A percentile compares a stretch with the other conserved stretches of the same genome.
Conservation (phyloP, 1,140 invertebrate genomes). For the Elymnias hypermnestra region DNA sequence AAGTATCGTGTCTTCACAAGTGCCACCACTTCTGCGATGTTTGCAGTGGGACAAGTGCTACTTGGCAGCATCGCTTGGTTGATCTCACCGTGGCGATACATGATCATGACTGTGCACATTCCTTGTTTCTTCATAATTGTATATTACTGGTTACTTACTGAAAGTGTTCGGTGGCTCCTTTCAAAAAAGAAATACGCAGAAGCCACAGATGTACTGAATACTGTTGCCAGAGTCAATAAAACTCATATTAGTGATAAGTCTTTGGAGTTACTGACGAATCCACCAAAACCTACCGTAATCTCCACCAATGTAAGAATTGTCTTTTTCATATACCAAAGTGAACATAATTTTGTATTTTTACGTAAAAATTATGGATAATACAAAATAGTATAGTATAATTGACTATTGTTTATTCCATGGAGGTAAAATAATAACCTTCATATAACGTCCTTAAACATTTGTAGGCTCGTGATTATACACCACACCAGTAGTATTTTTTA, state of each 20-base stretch:
- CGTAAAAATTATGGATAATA: too few species aligned
- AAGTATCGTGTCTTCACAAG: slow-evolving; percentile 83
- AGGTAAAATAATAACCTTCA: too few species aligned
- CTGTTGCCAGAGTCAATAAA: slow-evolving; percentile 82
- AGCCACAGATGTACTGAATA: slow-evolving; percentile 78
- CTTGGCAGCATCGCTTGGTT: slow-evolving; percentile 82
- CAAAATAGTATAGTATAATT: too few species aligned
- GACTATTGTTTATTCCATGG: too few species aligned
- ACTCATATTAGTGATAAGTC: slow-evolving; percentile 76
- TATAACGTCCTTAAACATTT: too few species aligned
- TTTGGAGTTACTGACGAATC: slow-evolving; percentile 60
- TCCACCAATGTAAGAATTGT: slow-evolving; percentile 4
- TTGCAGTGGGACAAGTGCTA: slow-evolving; percentile 83
- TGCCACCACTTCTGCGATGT: slow-evolving; percentile 81
- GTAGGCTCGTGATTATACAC: too few species aligned
- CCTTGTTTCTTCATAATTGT: slow-evolving; percentile 80
- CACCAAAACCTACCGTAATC: slow-evolving; percentile 17
- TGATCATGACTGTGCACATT: slow-evolving; percentile 81
- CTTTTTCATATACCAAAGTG: too few species aligned
- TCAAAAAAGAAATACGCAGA: slow-evolving; percentile 81
- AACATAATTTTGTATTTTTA: too few species aligned
- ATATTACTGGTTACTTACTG: slow-evolving; percentile 79
- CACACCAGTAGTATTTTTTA: too few species aligned
- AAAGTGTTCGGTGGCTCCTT: slow-evolving; percentile 85
- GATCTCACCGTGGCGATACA: slow-evolving; percentile 81